A percentile compares a stretch with the other conserved stretches of the same genome.
Conservation (phyloP, 1,140 invertebrate species). For the Drosophila punjabiensis region DNA sequence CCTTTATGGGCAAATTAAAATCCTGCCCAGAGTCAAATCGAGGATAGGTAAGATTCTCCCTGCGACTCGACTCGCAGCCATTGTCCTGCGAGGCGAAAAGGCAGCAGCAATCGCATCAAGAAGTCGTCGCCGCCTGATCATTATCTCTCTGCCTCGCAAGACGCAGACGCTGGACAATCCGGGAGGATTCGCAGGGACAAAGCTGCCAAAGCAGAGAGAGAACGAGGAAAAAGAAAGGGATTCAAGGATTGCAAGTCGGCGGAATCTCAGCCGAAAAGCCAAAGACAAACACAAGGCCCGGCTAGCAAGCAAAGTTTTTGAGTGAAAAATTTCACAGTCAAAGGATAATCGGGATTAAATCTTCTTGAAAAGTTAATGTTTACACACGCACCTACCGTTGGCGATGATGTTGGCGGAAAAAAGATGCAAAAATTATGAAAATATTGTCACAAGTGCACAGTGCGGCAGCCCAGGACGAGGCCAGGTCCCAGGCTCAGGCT, state of each 20-base stretch:
- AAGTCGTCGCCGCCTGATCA: constrained; percentile 79
- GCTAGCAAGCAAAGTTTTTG: constrained; percentile 57
- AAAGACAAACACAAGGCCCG: constrained; percentile 70
- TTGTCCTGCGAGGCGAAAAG: constrained; percentile 55
- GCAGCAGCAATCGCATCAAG: constrained; percentile 76
- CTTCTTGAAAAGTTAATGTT: constrained; percentile 84
- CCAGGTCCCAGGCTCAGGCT: constrained; percentile 14
- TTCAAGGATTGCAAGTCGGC: constrained; percentile 27
- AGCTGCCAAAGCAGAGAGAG: constrained; percentile 8
- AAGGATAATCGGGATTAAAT: constrained; percentile 84
- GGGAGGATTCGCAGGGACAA: constrained; percentile 26
- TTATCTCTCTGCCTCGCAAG: constrained; percentile 48
- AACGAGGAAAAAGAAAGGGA: constrained; percentile 13
- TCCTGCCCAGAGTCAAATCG: constrained; percentile 76
- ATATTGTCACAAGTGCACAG: constrained; percentile 82
- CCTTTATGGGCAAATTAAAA: constrained; percentile 83
- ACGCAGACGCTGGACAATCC: constrained; percentile 43
- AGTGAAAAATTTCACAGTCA: constrained; percentile 82
- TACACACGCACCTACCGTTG: constrained; percentile 83
- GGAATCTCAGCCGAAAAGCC: constrained; percentile 61
- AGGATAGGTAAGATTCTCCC: constrained; percentile 8
- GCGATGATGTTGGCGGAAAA: constrained; percentile 57
- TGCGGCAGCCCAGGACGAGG: constrained; percentile 24
- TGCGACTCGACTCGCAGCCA: constrained; percentile 31
- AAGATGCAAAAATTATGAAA: constrained; percentile 84